A percentile compares a stretch with the other conserved stretches of the same genome.
Conservation (phyloP, 2,888 invertebrate genomes). For the Parasteatoda lunata region DNA sequence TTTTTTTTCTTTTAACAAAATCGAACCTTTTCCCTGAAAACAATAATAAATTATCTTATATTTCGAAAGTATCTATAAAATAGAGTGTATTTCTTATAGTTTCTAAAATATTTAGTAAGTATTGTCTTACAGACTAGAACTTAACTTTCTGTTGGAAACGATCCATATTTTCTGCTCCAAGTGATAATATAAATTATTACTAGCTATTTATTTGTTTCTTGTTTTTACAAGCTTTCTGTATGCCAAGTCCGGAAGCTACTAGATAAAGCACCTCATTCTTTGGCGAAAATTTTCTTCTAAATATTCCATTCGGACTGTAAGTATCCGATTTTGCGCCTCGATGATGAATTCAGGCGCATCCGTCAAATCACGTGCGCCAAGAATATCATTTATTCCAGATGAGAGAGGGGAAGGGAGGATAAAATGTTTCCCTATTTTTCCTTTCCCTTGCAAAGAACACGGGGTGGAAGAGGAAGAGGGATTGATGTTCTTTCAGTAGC, state of each 20-base stretch:
- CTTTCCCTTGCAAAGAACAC: background rate
- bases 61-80: too few relatives aligned
- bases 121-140: too few relatives aligned
- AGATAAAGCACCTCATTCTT: background rate
- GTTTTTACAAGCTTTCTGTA: background rate
- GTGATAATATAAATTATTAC: background rate
- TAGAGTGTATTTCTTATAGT: too few relatives aligned
- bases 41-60: too few relatives aligned
- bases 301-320: background rate
- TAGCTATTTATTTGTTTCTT: background rate
- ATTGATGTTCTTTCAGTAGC: constrained; percentile 19
- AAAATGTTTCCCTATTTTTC: background rate
- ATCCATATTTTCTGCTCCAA: background rate
- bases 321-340: background rate
- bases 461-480: background rate
- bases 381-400: constrained; percentile 15
- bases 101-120: too few relatives aligned
- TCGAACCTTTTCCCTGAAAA: too few relatives aligned
- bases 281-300: background rate
- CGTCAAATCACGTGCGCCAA: constrained; percentile 11
- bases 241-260: background rate
- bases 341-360: background rate
- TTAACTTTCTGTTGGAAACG: background rate
- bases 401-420: background rate
- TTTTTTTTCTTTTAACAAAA: too few relatives aligned